A percentile compares a stretch with the other conserved stretches of the same genome.
Conservation (phyloP, 2,888 invertebrate species). For the Drosophila tanythrix region DNA sequence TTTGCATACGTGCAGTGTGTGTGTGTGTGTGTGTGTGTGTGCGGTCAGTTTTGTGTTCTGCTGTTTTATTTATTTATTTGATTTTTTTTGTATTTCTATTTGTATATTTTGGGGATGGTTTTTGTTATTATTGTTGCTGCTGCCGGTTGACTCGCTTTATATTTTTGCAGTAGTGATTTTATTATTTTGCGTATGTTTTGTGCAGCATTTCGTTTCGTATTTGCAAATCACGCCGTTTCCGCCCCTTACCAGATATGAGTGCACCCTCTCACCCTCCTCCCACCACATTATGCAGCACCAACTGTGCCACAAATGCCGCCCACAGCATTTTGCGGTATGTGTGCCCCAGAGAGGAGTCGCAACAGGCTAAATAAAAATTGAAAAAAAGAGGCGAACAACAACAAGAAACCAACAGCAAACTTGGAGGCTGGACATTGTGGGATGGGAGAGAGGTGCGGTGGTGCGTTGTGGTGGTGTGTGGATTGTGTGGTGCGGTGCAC, state of each 20-base stretch:
- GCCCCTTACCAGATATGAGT: slow-evolving; percentile 5
- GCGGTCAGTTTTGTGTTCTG: slow-evolving; percentile 48
- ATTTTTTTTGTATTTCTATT: slow-evolving; percentile 19
- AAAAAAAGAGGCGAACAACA: slow-evolving; percentile 1
- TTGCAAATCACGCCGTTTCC: slow-evolving; percentile 53
- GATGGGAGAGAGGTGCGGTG: background rate
- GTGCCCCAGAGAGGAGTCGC: slow-evolving; percentile 47
- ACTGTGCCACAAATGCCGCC: slow-evolving; percentile 53
- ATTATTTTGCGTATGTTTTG: slow-evolving; percentile 61
- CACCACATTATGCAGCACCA: slow-evolving; percentile 5
- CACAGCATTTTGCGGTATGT: slow-evolving; percentile 72
- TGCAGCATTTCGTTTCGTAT: slow-evolving; percentile 46
- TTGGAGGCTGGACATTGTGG: background rate
- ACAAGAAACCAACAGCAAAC: slow-evolving; percentile 9
- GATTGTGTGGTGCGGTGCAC: slow-evolving; percentile 35
- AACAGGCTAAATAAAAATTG: slow-evolving; percentile 28
- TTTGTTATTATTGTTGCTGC: slow-evolving; percentile 21
- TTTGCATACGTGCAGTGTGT: slow-evolving; percentile 30
- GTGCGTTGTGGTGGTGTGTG: slow-evolving; percentile 21
- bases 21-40: slow-evolving; percentile 28
- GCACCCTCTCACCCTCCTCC: background rate
- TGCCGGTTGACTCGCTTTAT: slow-evolving; percentile 45
- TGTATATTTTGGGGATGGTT: slow-evolving; percentile 38
- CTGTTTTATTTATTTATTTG: slow-evolving; percentile 17
- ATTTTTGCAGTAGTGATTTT: slow-evolving; percentile 69